These are phyloP conservation scores for Conchocele bisecta DNA, from an alignment of 2,888 invertebrate species.

Conservation along the genomic window DNA sequence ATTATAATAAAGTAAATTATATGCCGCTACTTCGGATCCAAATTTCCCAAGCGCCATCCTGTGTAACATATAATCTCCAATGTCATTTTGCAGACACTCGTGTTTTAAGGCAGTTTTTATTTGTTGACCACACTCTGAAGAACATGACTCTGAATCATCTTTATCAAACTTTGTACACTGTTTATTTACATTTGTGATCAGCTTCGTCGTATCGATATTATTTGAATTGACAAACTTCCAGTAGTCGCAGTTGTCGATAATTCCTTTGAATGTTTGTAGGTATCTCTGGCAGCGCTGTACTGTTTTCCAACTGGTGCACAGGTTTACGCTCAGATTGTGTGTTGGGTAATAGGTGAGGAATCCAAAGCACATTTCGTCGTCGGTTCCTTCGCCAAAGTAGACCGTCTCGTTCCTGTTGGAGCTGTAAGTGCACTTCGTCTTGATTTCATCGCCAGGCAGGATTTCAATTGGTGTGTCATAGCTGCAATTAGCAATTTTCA, in stretches of 20 bases:
- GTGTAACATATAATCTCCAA: too few relatives aligned
- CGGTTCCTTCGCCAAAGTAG: conserved; percentile 64
- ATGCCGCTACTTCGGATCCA: too few relatives aligned
- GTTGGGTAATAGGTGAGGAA: conserved; percentile 68
- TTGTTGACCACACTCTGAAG: too few relatives aligned
- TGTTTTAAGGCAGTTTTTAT: too few relatives aligned
- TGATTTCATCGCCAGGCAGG: conserved; percentile 62
- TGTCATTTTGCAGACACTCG: too few relatives aligned
- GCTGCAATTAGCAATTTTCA: conserved; percentile 55
- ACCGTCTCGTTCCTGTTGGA: conserved; percentile 48
- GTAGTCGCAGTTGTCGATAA: conserved; percentile 49
- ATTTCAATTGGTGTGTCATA: conserved; percentile 55
- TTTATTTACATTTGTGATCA: conserved; percentile 7
- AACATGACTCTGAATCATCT: too few relatives aligned
- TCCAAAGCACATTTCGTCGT: conserved; percentile 74
- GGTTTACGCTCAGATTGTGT: conserved; percentile 25
- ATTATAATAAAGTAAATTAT: too few relatives aligned
- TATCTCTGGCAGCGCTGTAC: conserved; percentile 47
- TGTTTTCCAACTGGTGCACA: conserved; percentile 43
- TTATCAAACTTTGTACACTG: conserved; percentile 39
- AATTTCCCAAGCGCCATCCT: too few relatives aligned
- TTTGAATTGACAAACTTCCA: conserved; percentile 50
- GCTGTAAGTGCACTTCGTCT: conserved; percentile 59
- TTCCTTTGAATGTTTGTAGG: conserved; percentile 49
- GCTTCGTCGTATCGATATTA: conserved; percentile 13